A percentile compares a stretch with the other conserved stretches of the same genome.
phyloP scores from a whole-genome alignment of 2,113 vertebrate species.

The Polypterus bichir region DNA sequence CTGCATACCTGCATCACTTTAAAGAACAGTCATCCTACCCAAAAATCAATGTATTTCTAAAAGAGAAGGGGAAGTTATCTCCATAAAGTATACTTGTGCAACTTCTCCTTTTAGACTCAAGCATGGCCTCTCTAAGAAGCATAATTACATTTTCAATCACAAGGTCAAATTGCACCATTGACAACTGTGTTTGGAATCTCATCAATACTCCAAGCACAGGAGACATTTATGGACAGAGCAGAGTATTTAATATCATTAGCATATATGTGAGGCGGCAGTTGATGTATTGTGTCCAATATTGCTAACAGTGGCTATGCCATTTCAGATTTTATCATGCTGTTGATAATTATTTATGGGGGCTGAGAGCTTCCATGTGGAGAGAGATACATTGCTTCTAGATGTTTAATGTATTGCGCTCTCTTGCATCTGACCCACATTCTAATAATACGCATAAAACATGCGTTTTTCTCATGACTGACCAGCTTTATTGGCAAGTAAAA shows the following conservation, averaged over 20 bases:
- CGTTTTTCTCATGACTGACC: too few relatives aligned
- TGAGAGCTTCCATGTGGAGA: slow-evolving; percentile 33
- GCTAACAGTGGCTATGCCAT: slow-evolving; percentile 33
- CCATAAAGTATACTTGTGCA: too few relatives aligned
- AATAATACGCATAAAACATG: slow-evolving; percentile 22
- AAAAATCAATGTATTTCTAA: too few relatives aligned
- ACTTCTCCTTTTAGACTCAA: neutral
- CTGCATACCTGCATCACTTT: too few relatives aligned
- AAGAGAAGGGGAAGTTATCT: too few relatives aligned
- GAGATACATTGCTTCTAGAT: slow-evolving; percentile 36
- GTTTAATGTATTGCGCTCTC: slow-evolving; percentile 43
- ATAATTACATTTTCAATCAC: slow-evolving; percentile 23
- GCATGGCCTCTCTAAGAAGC: slow-evolving; percentile 2
- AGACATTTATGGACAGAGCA: slow-evolving; percentile 14
- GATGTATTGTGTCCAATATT: slow-evolving; percentile 20
- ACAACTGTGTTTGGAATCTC: slow-evolving; percentile 1
- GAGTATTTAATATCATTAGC: slow-evolving; percentile 24
- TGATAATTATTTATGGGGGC: slow-evolving; percentile 38
- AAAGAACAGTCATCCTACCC: too few relatives aligned
- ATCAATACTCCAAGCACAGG: slow-evolving; percentile 16
- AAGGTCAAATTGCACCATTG: slow-evolving; percentile 12
- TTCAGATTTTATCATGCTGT: slow-evolving; percentile 32
- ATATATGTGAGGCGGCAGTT: slow-evolving; percentile 15
- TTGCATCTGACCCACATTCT: slow-evolving; percentile 37
- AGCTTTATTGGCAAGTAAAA: too few relatives aligned